phyloP scores from a whole-genome alignment of 2,888 invertebrate species.

The Nemapogon koenigi region DNA sequence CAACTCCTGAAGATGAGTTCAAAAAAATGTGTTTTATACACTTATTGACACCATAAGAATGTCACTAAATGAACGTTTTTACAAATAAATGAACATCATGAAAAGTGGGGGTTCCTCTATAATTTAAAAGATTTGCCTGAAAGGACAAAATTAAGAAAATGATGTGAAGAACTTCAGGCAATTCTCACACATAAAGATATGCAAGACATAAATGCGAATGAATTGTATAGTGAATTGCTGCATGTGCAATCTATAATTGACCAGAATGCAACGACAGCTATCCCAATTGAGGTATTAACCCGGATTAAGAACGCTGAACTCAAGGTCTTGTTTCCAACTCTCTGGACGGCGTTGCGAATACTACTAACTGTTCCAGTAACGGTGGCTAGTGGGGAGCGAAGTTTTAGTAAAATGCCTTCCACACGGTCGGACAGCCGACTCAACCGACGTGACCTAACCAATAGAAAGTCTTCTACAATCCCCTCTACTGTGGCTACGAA shows the following conservation, averaged over 20 bases:
- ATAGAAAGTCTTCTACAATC: too few species aligned
- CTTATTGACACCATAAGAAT: not conserved
- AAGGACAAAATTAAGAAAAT: constrained; percentile 3
- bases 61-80: constrained; percentile 3
- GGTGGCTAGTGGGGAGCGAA: constrained; percentile 15
- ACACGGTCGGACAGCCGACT: too few species aligned
- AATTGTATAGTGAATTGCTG: not conserved
- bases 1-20: not conserved
- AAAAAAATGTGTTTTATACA: constrained; percentile 3
- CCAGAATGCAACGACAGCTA: too few species aligned
- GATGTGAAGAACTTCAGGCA: constrained; percentile 2
- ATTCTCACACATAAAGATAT: not conserved
- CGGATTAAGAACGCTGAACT: not conserved
- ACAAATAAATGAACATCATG: constrained; percentile 1
- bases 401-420: too few species aligned
- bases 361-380: constrained; percentile 13
- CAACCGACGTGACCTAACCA: too few species aligned
- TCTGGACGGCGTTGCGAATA: constrained; percentile 1
- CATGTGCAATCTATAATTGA: not conserved
- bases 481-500: too few species aligned
- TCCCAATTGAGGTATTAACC: constrained; percentile 1
- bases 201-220: not conserved
- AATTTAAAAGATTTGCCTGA: not conserved
- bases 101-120: constrained; percentile 1
- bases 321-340: constrained; percentile 1